Evolutionary conservation across 2,797 vertebrate species (phyloP).

Genomic region (Lagorchestes hirsutus): DNA sequence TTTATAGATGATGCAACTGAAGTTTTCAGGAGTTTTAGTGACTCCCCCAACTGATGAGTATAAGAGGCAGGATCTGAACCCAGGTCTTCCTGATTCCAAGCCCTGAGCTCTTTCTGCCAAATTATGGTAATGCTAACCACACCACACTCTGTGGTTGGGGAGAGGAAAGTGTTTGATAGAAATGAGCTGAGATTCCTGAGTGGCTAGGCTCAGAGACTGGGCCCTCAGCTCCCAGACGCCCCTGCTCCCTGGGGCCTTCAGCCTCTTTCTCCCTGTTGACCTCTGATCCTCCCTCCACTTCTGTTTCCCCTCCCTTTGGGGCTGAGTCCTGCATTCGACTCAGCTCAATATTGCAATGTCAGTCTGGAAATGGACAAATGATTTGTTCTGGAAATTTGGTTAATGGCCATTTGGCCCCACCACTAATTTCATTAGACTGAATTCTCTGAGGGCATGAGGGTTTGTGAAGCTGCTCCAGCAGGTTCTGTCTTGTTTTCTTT

Average conservation of each 20-base stretch:
- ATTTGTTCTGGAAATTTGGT: constrained; percentile 17
- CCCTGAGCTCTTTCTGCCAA: background rate
- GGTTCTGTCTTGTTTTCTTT: background rate
- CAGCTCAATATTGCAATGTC: constrained; percentile 39
- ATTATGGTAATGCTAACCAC: background rate
- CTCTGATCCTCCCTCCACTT: background rate
- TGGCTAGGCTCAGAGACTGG: background rate
- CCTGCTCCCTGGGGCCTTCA: background rate
- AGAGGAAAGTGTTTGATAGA: background rate
- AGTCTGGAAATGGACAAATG: background rate
- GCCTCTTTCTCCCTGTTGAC: background rate
- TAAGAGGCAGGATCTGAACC: background rate
- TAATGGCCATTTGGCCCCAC: constrained; percentile 36
- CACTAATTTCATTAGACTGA: constrained; percentile 18
- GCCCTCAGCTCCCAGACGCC: background rate
- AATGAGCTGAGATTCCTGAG: background rate
- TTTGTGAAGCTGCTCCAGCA: background rate
- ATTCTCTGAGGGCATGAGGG: background rate
- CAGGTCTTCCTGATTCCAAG: background rate
- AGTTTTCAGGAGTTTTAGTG: background rate
- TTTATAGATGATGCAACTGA: background rate
- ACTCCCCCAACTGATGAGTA: background rate
- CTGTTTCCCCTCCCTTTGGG: background rate
- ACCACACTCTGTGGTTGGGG: fast-evolving
- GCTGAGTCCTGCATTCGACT: background rate